A percentile compares a stretch with the other conserved stretches of the same genome.
These are phyloP conservation scores for Mixornis gularis DNA, from an alignment of 2,113 vertebrate species.

Conservation along the genomic window DNA sequence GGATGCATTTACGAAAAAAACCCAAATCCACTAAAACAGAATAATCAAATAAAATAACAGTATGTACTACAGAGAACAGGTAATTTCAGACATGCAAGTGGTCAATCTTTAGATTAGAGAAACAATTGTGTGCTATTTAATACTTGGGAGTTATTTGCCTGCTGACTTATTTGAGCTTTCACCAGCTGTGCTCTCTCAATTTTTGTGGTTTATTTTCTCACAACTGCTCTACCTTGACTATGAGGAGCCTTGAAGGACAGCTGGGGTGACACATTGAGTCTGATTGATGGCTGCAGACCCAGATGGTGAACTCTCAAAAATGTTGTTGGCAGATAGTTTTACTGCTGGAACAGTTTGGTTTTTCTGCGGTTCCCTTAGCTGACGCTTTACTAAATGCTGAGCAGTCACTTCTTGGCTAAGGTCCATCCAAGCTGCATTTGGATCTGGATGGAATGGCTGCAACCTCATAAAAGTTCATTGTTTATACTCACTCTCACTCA, in stretches of 20 bases:
- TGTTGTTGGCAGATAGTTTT: slow-evolving; percentile 31
- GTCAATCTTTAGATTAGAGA: neutral
- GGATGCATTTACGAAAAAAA: neutral
- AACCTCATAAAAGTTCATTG: slow-evolving; percentile 45
- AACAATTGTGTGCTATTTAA: neutral
- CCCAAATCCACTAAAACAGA: neutral
- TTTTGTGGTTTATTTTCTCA: slow-evolving; percentile 24
- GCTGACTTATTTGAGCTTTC: neutral
- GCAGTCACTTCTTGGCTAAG: slow-evolving; percentile 40
- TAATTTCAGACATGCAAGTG: neutral
- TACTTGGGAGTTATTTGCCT: neutral
- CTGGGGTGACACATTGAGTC: slow-evolving; percentile 18
- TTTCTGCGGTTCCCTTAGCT: neutral
- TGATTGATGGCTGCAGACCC: slow-evolving; percentile 29
- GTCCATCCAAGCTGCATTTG: slow-evolving; percentile 35
- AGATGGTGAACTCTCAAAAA: slow-evolving; percentile 56
- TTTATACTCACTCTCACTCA: neutral
- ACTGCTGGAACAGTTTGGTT: neutral
- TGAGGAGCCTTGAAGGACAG: slow-evolving; percentile 16
- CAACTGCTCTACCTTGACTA: neutral
- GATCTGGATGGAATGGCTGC: neutral
- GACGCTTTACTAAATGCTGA: slow-evolving; percentile 38
- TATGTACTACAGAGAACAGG: neutral
- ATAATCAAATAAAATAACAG: neutral
- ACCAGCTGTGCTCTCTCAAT: neutral